Evolutionary conservation across 2,888 invertebrate species (phyloP), one percentile per base, ranked within the genome.

Genomic region (Neoaliturus tenellus): DNA sequence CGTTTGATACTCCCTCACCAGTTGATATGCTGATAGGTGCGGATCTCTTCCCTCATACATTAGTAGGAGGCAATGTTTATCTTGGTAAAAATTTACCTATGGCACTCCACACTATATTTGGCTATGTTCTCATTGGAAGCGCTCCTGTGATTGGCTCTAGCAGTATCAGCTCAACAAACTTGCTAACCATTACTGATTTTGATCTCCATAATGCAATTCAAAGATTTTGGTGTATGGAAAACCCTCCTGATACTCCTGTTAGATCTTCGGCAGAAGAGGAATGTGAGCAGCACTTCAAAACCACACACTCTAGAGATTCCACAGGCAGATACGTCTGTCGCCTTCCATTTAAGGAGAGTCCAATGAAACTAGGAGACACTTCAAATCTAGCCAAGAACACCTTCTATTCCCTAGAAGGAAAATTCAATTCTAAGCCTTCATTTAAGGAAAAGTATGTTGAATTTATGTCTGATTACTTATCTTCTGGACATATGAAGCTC

Each of bases 401-500:
- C 8, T 69, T 69, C 17, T 33, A 69, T 33, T 28, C 69, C 33
- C 33, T 69, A 35, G 69, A 69, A 33, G 12, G 33, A 17, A 17
- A 35, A 17, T n/a, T 69, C 20, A 2, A n/a, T 69, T 35, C 17
- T 17, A 69, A 69, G 3, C 28, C 69, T 33, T 14, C 10, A 2
- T n/a, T 33, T 1, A 58, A 58, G 33, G 4, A 31, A 35, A 69
- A 69, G n/a, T 69, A 69, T 31, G 31, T 69, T 10, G 31, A 69
- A 28, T 69, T 69, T 28, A 69, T 69, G 69, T 17, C 31, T 10
- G 69, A 69, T 69, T 69, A 69, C n/a, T 31, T 33, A 33, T 4
- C 10, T 33, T 8, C 69, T 33, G 31, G 69, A 17, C 69, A 69
- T 35, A 17, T 33, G 33, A n/a, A 17, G 14, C 3, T 20, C 10